Base-by-base conservation (phyloP, 2,888 invertebrate species). In the Noctua janthina region DNA sequence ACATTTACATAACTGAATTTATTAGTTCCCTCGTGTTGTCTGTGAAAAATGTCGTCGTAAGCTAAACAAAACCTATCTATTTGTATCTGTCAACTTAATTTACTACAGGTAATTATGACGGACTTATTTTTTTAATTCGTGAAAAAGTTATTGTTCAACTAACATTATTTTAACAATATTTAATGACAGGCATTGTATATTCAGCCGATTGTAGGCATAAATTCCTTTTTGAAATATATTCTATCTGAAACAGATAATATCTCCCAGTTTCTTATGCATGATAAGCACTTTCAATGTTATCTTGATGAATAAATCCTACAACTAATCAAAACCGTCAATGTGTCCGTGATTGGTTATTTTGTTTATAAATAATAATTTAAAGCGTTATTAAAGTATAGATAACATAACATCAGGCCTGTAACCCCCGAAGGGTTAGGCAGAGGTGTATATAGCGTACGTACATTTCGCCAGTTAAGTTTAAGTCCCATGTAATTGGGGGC, bases 21-120 rank as follows among this genome's bases (percentile, higher is more conserved):
- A 49, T 72, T 70, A 46, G 23, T 76, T 56, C 4, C 11, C 39
- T 46, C 29, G 15, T 3, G 1, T 62, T 35, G 46, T 0, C n/a
- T 66, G 23, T 54, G 35, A 68, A 78, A 70, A 67, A 78, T 78
- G 6, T 35, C 43, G 69, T 54, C 54, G 20, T 64, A 20, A 62
- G 20, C 6, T 35, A 17, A 73, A 84, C 73, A 71, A 85, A 54
- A 29, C 54, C 39, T 51, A 39, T 54, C 15, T 46, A 83, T 79
- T 79, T 70, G 51, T 83, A 23, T 62, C 29, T n/a, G 80, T 67
- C 80, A 70, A 51, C 70, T n/a, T 71, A 49, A 79, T 84, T 70
- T 39, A 59, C 35, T 66, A 15, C 17, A 43, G 10, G 7, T 62
- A 56, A 66, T 71, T 62, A 35, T 10, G 23, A 23, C n/a, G 23